Conservation (phyloP, 2,113 vertebrate genomes). For the Gila orcuttii region DNA sequence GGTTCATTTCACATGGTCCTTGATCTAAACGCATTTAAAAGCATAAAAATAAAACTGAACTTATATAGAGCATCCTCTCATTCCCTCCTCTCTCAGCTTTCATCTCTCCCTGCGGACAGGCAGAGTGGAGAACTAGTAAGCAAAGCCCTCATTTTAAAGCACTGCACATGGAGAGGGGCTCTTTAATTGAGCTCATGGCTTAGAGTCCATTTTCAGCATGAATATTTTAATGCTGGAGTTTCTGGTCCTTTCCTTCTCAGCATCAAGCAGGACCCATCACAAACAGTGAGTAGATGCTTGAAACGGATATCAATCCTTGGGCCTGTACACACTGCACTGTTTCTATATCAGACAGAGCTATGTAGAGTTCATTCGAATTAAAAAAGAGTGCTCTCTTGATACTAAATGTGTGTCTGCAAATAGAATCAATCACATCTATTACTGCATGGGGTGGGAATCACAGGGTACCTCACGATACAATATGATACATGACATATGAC, state of each 20-base stretch:
- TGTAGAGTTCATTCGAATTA: not conserved
- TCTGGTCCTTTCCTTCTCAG: slow-evolving; percentile 35
- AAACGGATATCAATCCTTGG: not conserved
- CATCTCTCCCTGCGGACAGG: slow-evolving; percentile 45
- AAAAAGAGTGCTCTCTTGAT: not conserved
- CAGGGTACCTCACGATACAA: too few species aligned
- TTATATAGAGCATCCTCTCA: slow-evolving; percentile 37
- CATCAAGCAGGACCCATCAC: slow-evolving; percentile 17
- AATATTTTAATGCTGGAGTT: slow-evolving; percentile 53
- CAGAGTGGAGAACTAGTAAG: slow-evolving; percentile 30
- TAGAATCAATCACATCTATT: not conserved
- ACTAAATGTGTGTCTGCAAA: not conserved
- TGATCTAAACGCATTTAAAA: slow-evolving; percentile 24
- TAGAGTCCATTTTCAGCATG: slow-evolving; percentile 50
- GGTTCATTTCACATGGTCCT: not conserved
- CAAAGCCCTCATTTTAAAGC: slow-evolving; percentile 42
- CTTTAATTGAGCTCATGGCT: slow-evolving; percentile 53
- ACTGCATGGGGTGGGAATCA: too few species aligned
- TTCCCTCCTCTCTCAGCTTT: slow-evolving; percentile 43
- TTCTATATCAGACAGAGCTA: not conserved
- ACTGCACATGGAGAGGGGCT: slow-evolving; percentile 22
- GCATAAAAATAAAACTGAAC: slow-evolving; percentile 24
- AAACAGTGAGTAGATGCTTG: slow-evolving; percentile 14
- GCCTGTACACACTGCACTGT: not conserved
- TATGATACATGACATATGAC: too few species aligned